Percentiles rank a stretch among this genome's conserved stretches.
Conservation (phyloP, 2,888 invertebrate species). For the Meloe dianella region DNA sequence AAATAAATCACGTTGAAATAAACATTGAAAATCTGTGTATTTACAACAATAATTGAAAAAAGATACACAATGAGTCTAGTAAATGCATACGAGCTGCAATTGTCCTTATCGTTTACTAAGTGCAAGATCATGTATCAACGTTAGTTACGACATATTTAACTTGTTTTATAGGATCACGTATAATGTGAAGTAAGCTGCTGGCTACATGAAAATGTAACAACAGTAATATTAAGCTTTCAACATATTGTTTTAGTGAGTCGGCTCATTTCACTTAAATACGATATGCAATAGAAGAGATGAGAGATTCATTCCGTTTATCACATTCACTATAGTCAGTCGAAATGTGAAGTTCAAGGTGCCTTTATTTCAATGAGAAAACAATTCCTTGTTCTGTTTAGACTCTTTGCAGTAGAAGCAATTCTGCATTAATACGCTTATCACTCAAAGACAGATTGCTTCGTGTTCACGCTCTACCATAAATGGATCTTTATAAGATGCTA, state of each 20-base stretch:
- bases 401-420: background rate
- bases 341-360: too few species aligned
- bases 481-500: background rate
- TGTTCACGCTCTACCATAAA: background rate
- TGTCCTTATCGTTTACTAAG: constrained; percentile 46
- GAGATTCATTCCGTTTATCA: too few species aligned
- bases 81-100: constrained; percentile 27
- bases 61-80: background rate
- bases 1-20: background rate
- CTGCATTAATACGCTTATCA: background rate
- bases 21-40: background rate
- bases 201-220: constrained; percentile 34
- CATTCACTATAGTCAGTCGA: too few species aligned
- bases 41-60: background rate
- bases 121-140: constrained; percentile 51
- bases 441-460: background rate
- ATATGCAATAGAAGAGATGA: too few species aligned
- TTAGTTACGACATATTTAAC: constrained; percentile 49
- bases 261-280: too few species aligned
- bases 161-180: constrained; percentile 42
- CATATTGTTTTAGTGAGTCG: too few species aligned
- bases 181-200: constrained; percentile 45
- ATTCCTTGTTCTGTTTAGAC: background rate
- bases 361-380: too few species aligned
- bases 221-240: background rate